Percentiles rank a stretch among this genome's conserved stretches.
Evolutionary conservation across 2,113 vertebrate species (phyloP).

Genomic region (Solea senegalensis): DNA sequence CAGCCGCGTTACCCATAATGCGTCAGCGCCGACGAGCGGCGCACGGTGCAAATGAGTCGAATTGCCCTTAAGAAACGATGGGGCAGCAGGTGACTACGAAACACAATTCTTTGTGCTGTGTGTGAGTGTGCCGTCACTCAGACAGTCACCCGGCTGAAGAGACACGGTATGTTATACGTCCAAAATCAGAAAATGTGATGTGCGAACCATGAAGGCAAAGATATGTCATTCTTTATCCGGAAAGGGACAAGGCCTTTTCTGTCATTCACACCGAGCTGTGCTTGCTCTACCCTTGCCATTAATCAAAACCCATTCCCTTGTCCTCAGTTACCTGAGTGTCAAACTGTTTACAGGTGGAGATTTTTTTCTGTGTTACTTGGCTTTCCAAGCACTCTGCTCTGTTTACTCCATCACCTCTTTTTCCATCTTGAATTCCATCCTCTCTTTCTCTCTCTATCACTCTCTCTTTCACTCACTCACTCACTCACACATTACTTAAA

Average conservation of each 20-base stretch:
- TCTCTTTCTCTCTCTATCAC: background rate
- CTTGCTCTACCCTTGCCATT: background rate
- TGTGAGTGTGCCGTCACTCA: no score
- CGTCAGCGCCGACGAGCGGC: slow-evolving; percentile 44
- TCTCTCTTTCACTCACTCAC: background rate
- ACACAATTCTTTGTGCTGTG: background rate
- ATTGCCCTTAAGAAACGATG: slow-evolving; percentile 37
- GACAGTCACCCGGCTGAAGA: no score
- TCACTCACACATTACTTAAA: background rate
- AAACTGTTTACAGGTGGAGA: slow-evolving; percentile 2
- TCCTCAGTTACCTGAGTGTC: background rate
- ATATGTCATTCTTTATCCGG: background rate
- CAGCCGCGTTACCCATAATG: slow-evolving; percentile 27
- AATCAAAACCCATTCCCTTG: slow-evolving; percentile 10
- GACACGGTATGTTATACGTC: no score
- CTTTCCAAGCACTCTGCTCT: background rate
- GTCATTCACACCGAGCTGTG: background rate
- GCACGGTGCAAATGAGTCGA: slow-evolving; percentile 19
- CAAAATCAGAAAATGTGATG: no score
- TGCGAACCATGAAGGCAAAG: background rate
- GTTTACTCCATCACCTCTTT: slow-evolving; percentile 8
- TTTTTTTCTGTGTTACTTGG: slow-evolving; percentile 7
- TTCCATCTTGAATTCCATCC: background rate
- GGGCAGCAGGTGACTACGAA: slow-evolving; percentile 10
- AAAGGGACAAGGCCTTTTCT: background rate